A percentile compares a stretch with the other conserved stretches of the same genome.
phyloP scores from a whole-genome alignment of 2,888 invertebrate genomes.

The Nebria brevicollis region DNA sequence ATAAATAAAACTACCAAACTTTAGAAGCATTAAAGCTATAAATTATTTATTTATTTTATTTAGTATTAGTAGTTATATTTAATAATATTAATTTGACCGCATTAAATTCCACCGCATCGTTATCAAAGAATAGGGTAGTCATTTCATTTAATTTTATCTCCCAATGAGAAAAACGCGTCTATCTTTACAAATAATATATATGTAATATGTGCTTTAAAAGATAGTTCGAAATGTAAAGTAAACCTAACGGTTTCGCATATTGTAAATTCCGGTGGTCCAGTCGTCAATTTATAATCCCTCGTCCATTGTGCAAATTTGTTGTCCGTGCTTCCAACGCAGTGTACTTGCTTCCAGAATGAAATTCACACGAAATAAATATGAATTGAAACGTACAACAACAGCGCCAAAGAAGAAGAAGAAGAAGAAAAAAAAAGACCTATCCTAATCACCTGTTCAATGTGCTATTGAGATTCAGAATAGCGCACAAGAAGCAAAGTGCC shows the following conservation, averaged over 20 bases:
- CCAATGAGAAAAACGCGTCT: no score
- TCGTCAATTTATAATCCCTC: conserved; percentile 9
- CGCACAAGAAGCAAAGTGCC: conserved; percentile 7
- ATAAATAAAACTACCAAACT: no score
- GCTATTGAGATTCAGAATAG: not conserved
- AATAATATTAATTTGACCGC: not conserved
- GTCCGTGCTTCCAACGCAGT: conserved; percentile 1
- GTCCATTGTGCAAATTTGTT: conserved; percentile 22
- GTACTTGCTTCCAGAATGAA: not conserved
- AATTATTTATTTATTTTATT: conserved; percentile 4
- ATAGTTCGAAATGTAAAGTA: not conserved
- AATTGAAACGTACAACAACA: conserved; percentile 14
- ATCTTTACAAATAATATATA: no score
- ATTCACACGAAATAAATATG: conserved; percentile 8
- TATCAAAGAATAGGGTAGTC: not conserved
- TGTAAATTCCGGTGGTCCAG: conserved; percentile 11
- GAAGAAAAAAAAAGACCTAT: conserved; percentile 12
- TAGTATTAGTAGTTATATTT: conserved; percentile 11
- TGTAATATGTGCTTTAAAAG: no score
- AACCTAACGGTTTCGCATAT: not conserved
- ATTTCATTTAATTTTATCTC: no score
- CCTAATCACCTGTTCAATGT: conserved; percentile 43
- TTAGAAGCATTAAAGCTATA: not conserved
- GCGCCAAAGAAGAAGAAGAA: not conserved
- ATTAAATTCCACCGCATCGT: conserved; percentile 8